A percentile compares a stretch with the other conserved stretches of the same genome.
phyloP scores from a whole-genome alignment of 2,888 invertebrate genomes.

The Lamellibrachia columna region DNA sequence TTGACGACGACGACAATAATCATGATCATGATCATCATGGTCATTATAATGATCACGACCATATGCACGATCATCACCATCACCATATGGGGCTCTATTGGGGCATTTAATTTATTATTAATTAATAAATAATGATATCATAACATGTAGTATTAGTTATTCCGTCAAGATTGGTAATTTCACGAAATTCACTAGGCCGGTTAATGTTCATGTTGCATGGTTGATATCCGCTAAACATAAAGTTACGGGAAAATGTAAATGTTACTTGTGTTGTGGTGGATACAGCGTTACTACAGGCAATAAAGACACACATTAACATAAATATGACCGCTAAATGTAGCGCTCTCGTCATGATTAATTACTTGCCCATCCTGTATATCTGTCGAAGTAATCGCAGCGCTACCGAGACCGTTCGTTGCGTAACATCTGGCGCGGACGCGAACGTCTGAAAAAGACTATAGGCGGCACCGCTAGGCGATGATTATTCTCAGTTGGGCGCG shows the following conservation, averaged over 20 bases:
- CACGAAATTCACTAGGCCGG: not conserved
- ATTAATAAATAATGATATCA: too few species aligned
- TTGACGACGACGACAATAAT: too few species aligned
- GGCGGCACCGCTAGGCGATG: not conserved
- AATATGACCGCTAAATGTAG: not conserved
- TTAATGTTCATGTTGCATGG: not conserved
- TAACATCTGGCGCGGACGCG: not conserved
- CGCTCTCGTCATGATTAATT: not conserved
- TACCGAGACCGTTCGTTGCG: not conserved
- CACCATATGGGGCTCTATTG: too few species aligned
- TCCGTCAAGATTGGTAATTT: too few species aligned
- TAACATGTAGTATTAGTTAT: too few species aligned
- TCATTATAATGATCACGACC: too few species aligned
- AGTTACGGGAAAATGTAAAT: not conserved
- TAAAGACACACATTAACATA: not conserved
- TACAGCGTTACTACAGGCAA: not conserved
- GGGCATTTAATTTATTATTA: too few species aligned
- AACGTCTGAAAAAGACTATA: not conserved
- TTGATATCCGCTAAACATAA: not conserved
- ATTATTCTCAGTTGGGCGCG: slow-evolving; percentile 12
- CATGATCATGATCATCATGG: too few species aligned
- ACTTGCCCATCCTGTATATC: not conserved
- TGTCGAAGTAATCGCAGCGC: not conserved
- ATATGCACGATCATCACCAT: too few species aligned
- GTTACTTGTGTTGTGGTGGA: not conserved